Percentiles rank a stretch among this genome's conserved stretches.
Evolutionary conservation across 2,113 vertebrate genomes (phyloP).

Genomic region (Ovis aries): DNA sequence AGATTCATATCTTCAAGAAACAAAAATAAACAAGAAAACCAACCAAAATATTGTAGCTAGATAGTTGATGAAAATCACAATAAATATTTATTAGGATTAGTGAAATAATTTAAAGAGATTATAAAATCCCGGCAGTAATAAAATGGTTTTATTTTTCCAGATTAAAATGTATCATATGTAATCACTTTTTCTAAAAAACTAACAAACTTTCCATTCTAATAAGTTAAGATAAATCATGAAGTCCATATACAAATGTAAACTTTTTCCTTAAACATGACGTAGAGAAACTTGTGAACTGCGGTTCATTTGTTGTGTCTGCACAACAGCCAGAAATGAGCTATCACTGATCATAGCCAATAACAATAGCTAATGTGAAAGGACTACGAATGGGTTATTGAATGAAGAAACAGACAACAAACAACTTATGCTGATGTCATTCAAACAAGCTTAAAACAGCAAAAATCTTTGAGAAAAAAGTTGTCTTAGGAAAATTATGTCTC

Average conservation of each 20-base stretch:
- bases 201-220: neutral
- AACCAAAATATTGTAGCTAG: neutral
- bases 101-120: neutral
- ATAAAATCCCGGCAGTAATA: neutral
- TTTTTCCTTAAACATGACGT: neutral
- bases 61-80: neutral
- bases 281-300: constrained; percentile 48
- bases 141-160: neutral
- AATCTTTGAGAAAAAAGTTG: neutral
- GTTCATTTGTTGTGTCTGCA: constrained; percentile 56
- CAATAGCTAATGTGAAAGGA: neutral
- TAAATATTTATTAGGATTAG: neutral
- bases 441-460: neutral
- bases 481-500: neutral
- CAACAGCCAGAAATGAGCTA: constrained; percentile 56
- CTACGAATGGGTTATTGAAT: neutral
- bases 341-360: constrained; percentile 50
- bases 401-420: neutral
- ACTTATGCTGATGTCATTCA: neutral
- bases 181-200: neutral
- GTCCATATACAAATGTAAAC: neutral
- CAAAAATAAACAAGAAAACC: neutral
- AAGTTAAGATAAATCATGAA: neutral
- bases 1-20: neutral
- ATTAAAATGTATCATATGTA: neutral